phyloP scores from a whole-genome alignment of 2,888 invertebrate genomes.

The Notocelia uddmanniana region DNA sequence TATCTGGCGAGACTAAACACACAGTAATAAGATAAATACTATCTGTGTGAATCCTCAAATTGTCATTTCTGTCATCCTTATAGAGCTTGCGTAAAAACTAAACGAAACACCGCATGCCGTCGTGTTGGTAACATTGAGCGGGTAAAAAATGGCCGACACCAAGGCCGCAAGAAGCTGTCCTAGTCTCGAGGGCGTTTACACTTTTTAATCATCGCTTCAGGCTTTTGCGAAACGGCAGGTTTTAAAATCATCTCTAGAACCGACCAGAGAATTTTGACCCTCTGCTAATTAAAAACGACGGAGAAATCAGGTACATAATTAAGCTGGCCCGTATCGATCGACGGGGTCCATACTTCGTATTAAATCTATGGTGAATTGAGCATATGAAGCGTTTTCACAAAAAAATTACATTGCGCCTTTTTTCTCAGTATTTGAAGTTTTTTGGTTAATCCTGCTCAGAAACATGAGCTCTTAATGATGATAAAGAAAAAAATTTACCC shows the following conservation, averaged over 20 bases:
- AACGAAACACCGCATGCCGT: slow-evolving; percentile 72
- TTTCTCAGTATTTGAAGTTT: no score
- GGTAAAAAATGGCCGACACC: slow-evolving; percentile 80
- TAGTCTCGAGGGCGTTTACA: slow-evolving; percentile 83
- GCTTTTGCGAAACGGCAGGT: slow-evolving; percentile 63
- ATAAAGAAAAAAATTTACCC: no score
- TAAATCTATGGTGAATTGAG: slow-evolving; percentile 46
- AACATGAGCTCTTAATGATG: no score
- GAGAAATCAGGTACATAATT: neutral
- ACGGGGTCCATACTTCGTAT: slow-evolving; percentile 47
- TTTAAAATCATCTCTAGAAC: slow-evolving; percentile 57
- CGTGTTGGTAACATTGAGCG: slow-evolving; percentile 82
- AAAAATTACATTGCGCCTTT: no score
- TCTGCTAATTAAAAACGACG: neutral
- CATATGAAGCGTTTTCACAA: neutral
- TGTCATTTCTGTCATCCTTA: slow-evolving; percentile 52
- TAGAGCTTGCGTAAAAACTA: slow-evolving; percentile 59
- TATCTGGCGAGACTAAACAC: slow-evolving; percentile 29
- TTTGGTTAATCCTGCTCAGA: no score
- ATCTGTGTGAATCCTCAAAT: slow-evolving; percentile 47
- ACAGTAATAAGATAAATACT: slow-evolving; percentile 35
- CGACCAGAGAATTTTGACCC: slow-evolving; percentile 22
- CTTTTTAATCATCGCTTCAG: slow-evolving; percentile 74
- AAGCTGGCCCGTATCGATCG: slow-evolving; percentile 22
- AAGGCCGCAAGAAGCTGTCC: slow-evolving; percentile 84